Percentiles rank a stretch among this genome's conserved stretches.
Evolutionary conservation across 2,797 vertebrate genomes (phyloP).

Genomic region (Cephalopachus bancanus): DNA sequence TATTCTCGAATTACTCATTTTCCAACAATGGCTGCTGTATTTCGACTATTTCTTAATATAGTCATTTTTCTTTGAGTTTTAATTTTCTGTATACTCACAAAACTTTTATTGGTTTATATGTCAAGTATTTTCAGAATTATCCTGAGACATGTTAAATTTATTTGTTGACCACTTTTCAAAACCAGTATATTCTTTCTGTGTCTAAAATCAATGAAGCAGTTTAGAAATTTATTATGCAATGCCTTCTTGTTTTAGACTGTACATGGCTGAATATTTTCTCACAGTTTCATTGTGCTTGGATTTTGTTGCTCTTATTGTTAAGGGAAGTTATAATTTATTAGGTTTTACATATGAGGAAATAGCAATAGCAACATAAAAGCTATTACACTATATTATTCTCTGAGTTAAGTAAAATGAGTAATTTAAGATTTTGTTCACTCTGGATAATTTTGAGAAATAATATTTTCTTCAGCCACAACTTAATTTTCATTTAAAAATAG

Average conservation of each 20-base stretch:
- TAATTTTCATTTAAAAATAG: conserved; percentile 36
- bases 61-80: conserved; percentile 16
- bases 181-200: neutral
- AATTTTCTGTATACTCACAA: neutral
- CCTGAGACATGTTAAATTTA: neutral
- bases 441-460: neutral
- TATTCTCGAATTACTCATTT: neutral
- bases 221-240: neutral
- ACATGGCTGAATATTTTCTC: neutral
- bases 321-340: neutral
- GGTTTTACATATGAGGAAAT: neutral
- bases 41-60: neutral
- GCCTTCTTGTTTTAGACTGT: neutral
- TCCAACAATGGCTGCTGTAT: neutral
- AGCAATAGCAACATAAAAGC: neutral
- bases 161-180: neutral
- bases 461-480: neutral
- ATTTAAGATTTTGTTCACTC: neutral
- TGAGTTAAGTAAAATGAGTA: neutral
- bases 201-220: neutral
- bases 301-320: conserved; percentile 8
- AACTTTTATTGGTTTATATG: neutral
- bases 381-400: neutral
- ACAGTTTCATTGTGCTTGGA: neutral
- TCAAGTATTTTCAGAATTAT: neutral